phyloP scores from a whole-genome alignment of 2,888 invertebrate species.

The Cataglyphis albicans region DNA sequence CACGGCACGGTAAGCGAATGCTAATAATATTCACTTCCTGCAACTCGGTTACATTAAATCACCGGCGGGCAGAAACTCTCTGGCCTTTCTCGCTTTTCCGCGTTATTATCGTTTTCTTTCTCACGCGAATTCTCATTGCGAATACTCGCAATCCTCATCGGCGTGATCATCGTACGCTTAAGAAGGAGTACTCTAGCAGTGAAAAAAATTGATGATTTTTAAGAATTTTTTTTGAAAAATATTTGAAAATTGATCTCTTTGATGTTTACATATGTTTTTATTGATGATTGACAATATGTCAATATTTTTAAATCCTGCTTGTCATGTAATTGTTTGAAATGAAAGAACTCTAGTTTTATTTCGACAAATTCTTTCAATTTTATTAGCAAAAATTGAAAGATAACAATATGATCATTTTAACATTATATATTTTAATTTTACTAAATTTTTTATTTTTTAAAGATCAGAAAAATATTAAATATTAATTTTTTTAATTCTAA shows the following conservation, averaged over 20 bases:
- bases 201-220: not conserved
- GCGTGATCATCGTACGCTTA: slow-evolving; percentile 27
- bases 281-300: no score
- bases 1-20: slow-evolving; percentile 75
- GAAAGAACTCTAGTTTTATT: no score
- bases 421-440: no score
- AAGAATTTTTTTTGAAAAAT: no score
- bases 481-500: no score
- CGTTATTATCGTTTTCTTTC: slow-evolving; percentile 75
- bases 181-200: slow-evolving; percentile 1
- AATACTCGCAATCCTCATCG: slow-evolving; percentile 48
- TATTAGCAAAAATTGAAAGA: no score
- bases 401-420: no score
- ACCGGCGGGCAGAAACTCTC: slow-evolving; percentile 61
- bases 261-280: not conserved
- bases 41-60: slow-evolving; percentile 79
- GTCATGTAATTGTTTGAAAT: no score
- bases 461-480: no score
- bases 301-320: no score
- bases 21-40: slow-evolving; percentile 83
- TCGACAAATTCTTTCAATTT: no score
- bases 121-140: slow-evolving; percentile 11
- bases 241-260: not conserved
- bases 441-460: no score
- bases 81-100: slow-evolving; percentile 68